Base-by-base conservation (phyloP, 2,888 invertebrate species). In the Micoletzkya japonica region DNA sequence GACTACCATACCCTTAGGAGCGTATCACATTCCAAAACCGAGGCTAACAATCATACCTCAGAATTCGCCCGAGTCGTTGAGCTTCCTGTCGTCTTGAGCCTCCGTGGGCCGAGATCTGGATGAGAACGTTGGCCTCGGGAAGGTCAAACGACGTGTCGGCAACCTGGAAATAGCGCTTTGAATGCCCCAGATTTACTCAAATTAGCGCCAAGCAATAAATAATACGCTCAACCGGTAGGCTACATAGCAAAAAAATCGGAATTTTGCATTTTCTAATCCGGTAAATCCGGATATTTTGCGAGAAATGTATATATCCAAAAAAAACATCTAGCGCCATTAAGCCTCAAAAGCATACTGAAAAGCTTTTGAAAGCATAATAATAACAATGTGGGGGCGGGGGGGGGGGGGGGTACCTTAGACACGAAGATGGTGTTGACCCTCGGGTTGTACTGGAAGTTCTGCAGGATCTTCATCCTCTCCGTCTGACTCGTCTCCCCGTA, bases 91-190 rank as follows among this genome's bases (percentile, higher is more conserved):
- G 89, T 72, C 98, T 89, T 0, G 97, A 97, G 4, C 98, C 98
- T 72, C 98, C 98, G 86, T 99, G 98, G 1, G 97, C 96, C 0
- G 97, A 98, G 74, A 98, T 96, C 88, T 98, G 98, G 82, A 98
- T 94, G 36, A 98, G 88, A 0, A 99, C 98, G 87, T 98, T 98
- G 0, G 98, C 98, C 87, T 99, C 98, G 0, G 98, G 98, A 85
- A 98, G 89, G 90, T 98, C 98, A 87, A 99, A 99, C 69, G 96
- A 97, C 0, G 97, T 99, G 86, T 99, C 98, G 1, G 98, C 98
- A 7, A 98, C 87, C 87, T 88, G 76, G 56, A 75, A 17, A 17
- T 24, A 36, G 30, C 30, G 17, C 32, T 2, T n/a, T n/a, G 36
- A 59, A 32, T 44, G 20, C 20, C 44, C n/a, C n/a, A n/a, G n/a